A percentile compares a stretch with the other conserved stretches of the same genome.
Conservation (phyloP, 2,888 invertebrate species). For the Synergus umbraculus region DNA sequence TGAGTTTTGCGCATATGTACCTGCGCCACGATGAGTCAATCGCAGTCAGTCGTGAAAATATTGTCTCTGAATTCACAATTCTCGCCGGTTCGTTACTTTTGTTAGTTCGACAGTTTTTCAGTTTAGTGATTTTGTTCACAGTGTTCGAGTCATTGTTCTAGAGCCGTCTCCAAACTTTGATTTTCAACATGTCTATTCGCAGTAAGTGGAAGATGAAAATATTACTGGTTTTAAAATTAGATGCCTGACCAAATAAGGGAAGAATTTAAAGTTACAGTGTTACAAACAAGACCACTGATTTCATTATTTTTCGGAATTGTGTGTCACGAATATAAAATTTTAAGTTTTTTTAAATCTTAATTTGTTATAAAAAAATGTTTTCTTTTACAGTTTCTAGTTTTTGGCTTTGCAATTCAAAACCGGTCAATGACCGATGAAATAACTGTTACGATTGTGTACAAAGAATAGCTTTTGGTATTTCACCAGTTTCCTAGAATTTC, state of each 20-base stretch:
- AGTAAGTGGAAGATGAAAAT: neutral
- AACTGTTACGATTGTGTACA: neutral
- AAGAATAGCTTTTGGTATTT: neutral
- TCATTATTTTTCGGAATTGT: neutral
- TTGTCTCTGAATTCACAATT: neutral
- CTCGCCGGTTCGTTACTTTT: conserved; percentile 1
- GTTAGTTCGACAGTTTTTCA: neutral
- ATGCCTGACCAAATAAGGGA: neutral
- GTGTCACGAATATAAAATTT: neutral
- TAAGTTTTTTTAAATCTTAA: neutral
- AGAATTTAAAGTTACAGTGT: neutral
- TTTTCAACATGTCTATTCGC: conserved; percentile 29
- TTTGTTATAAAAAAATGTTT: neutral
- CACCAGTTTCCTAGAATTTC: neutral
- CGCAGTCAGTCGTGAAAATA: neutral
- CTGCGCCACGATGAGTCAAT: conserved; percentile 12
- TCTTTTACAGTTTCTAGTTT: neutral
- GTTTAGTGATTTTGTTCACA: neutral
- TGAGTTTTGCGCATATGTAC: conserved; percentile 8
- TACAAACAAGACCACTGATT: neutral
- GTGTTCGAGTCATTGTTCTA: conserved; percentile 17
- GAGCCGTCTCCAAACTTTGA: neutral
- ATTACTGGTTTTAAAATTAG: conserved; percentile 16
- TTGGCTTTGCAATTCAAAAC: neutral
- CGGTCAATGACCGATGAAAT: conserved; percentile 1